phyloP scores from a whole-genome alignment of 2,797 vertebrate genomes.

The Clarias platycephalus region DNA sequence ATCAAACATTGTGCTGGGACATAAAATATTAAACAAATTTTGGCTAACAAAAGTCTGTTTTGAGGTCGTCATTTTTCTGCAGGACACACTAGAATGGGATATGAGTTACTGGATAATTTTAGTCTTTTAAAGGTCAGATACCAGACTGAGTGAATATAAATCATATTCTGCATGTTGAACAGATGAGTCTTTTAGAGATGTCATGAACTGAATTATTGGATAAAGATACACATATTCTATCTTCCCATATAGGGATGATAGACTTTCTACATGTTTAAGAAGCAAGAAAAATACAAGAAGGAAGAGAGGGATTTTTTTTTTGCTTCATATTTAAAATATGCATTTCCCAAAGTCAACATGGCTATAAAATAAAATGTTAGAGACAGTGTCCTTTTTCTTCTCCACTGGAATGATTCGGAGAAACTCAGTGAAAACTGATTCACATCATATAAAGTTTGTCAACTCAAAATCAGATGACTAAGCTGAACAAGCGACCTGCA shows the following conservation, averaged over 20 bases:
- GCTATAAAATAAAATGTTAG: not conserved
- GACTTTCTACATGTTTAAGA: not conserved
- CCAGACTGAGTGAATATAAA: not conserved
- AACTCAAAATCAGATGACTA: conserved; percentile 89
- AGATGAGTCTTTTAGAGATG: conserved; percentile 1
- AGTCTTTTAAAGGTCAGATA: not conserved
- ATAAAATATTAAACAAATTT: conserved; percentile 1
- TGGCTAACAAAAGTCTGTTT: conserved; percentile 83
- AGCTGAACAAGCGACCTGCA: conserved; percentile 93
- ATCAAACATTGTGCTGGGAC: not conserved
- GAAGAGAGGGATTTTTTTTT: not conserved
- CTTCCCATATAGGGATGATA: not conserved
- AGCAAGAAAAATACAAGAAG: not conserved
- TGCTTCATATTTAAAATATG: not conserved
- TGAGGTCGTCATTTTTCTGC: conserved; percentile 90
- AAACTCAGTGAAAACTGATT: not conserved
- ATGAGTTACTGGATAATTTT: not conserved
- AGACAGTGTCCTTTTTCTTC: not conserved
- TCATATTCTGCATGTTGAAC: conserved; percentile 19
- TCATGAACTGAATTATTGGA: not conserved
- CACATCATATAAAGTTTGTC: not conserved
- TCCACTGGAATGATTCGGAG: not conserved
- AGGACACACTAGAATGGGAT: conserved; percentile 28
- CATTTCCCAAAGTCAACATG: not conserved
- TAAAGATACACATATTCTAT: conserved; percentile 1